Percentiles rank a stretch among this genome's conserved stretches.
These are phyloP conservation scores for Allacma fusca DNA, from an alignment of 2,888 invertebrate species.

Conservation along the genomic window DNA sequence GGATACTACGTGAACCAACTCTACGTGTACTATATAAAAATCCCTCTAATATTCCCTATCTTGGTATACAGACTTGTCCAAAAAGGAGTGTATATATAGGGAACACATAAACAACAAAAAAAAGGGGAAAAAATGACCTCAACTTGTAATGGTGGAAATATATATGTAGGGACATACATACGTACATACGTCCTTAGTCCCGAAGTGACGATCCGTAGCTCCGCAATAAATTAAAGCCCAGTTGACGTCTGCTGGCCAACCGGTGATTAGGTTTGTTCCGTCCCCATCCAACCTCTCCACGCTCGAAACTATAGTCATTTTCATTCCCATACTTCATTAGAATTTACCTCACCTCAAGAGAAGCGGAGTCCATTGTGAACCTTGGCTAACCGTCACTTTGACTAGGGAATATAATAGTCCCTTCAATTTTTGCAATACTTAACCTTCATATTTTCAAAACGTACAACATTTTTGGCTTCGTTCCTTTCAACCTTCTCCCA, in stretches of 20 bases:
- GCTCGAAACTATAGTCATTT: conserved; percentile 27
- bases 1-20: background rate
- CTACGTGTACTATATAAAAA: too few species aligned
- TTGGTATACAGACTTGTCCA: too few species aligned
- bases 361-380: background rate
- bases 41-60: too few species aligned
- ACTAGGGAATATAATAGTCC: background rate
- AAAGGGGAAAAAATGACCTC: background rate
- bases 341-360: conserved; percentile 6
- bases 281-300: conserved; percentile 32
- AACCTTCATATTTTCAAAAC: background rate
- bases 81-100: too few species aligned
- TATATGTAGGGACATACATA: background rate
- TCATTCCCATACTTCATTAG: conserved; percentile 32
- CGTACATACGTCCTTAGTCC: background rate
- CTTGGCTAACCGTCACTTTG: background rate
- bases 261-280: conserved; percentile 42
- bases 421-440: conserved; percentile 2
- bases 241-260: conserved; percentile 44
- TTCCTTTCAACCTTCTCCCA: background rate
- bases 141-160: background rate
- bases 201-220: conserved; percentile 34
- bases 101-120: conserved; percentile 11
- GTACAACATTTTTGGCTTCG: too few species aligned
- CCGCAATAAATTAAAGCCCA: conserved; percentile 44